These are phyloP conservation scores for Dryomyza anilis DNA, from an alignment of 2,888 invertebrate species.

Conservation along the genomic window DNA sequence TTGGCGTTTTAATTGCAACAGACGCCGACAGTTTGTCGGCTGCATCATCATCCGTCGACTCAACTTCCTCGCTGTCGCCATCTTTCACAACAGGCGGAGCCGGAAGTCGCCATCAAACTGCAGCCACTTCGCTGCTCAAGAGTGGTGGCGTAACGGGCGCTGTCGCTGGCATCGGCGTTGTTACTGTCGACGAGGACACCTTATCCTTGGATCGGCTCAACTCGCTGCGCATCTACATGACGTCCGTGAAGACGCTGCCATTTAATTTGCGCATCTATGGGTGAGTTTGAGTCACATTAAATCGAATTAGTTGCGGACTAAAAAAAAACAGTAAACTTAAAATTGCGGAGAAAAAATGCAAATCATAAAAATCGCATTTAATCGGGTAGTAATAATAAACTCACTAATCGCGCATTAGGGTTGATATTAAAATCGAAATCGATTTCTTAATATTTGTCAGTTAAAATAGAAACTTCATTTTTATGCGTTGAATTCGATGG, in stretches of 20 bases:
- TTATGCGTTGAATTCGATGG: too few relatives aligned
- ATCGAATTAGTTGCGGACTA: too few relatives aligned
- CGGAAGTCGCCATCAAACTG: constrained; percentile 26
- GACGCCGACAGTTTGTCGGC: constrained; percentile 17
- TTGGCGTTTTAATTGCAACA: constrained; percentile 28
- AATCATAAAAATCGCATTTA: too few relatives aligned
- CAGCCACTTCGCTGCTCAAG: constrained; percentile 24
- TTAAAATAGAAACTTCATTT: too few relatives aligned
- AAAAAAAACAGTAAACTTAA: too few relatives aligned
- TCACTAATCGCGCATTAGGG: too few relatives aligned
- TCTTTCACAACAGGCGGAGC: constrained; percentile 26
- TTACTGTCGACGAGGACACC: constrained; percentile 57
- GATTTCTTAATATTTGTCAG: too few relatives aligned
- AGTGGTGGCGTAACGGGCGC: constrained; percentile 7
- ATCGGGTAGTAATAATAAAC: too few relatives aligned
- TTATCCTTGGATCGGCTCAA: constrained; percentile 59
- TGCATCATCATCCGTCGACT: constrained; percentile 28
- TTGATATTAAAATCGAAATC: too few relatives aligned
- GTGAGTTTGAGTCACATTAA: too few relatives aligned
- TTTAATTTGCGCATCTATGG: constrained; percentile 61
- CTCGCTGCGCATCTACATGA: constrained; percentile 60
- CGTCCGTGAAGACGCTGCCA: constrained; percentile 59
- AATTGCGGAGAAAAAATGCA: too few relatives aligned
- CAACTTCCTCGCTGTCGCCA: constrained; percentile 34
- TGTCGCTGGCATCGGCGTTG: constrained; percentile 40